These are phyloP conservation scores for Nyctibius grandis DNA, from an alignment of 2,797 vertebrate genomes.

Conservation along the genomic window DNA sequence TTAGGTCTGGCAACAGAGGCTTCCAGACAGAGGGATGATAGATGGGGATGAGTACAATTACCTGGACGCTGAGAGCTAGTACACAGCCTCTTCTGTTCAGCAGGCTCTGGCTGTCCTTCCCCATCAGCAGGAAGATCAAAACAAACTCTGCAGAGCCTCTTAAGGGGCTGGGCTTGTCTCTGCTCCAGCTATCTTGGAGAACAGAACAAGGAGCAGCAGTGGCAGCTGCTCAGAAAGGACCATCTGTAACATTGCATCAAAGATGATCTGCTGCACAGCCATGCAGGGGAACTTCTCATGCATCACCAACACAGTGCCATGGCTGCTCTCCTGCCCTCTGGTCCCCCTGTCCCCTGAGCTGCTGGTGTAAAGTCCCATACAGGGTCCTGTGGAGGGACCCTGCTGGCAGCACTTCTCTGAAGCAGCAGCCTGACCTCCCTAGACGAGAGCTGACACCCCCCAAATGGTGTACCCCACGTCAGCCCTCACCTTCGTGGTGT, in stretches of 20 bases:
- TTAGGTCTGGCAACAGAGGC: neutral
- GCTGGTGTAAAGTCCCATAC: neutral
- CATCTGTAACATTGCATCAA: neutral
- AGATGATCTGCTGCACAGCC: neutral
- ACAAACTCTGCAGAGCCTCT: neutral
- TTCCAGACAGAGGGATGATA: neutral
- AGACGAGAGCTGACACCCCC: neutral
- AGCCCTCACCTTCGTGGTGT: neutral
- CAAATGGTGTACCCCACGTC: fast-evolving
- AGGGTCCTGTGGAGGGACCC: neutral
- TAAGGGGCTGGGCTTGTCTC: neutral
- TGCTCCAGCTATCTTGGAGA: neutral
- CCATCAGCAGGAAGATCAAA: constrained; percentile 5
- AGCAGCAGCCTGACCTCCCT: neutral
- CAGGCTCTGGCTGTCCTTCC: constrained; percentile 28
- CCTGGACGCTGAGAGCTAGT: neutral
- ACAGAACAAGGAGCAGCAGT: neutral
- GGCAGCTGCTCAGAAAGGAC: neutral
- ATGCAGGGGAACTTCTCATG: neutral
- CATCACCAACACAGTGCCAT: fast-evolving
- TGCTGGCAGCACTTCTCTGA: neutral
- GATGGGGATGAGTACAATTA: constrained; percentile 41
- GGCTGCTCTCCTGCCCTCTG: neutral
- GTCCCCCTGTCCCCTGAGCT: neutral
- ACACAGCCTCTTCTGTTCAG: constrained; percentile 13